These are phyloP conservation scores for Urosaurus nigricauda DNA, from an alignment of 2,797 vertebrate genomes.

Conservation along the genomic window DNA sequence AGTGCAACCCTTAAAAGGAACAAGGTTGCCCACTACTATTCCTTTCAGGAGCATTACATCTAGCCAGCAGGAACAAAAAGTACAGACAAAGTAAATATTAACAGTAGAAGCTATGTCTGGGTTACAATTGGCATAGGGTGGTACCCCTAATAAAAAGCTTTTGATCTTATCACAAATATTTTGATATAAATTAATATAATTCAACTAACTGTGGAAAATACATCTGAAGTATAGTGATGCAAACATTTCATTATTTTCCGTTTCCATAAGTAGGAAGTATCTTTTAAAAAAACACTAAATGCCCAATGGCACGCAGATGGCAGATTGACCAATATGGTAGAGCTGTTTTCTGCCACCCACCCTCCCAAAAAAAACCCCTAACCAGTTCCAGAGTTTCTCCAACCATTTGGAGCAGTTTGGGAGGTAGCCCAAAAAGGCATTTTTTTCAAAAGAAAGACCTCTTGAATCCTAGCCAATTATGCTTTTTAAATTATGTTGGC, in stretches of 20 bases:
- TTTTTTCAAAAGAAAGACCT: not conserved
- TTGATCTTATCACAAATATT: not conserved
- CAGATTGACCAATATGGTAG: not conserved
- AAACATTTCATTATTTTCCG: not conserved
- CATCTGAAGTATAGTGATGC: conserved; percentile 23
- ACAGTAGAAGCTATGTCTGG: not conserved
- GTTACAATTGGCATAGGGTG: not conserved
- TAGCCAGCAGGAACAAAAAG: not conserved
- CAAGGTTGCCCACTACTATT: not conserved
- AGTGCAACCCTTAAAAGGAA: not conserved
- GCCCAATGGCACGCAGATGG: not conserved
- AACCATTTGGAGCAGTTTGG: not conserved
- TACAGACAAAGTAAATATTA: not conserved
- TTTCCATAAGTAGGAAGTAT: not conserved
- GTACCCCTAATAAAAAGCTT: not conserved
- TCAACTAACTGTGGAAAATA: conserved; percentile 25
- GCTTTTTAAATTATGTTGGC: conserved; percentile 13
- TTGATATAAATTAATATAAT: conserved; percentile 15
- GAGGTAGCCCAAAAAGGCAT: not conserved
- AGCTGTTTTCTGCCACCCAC: too few relatives aligned
- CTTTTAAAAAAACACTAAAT: not conserved
- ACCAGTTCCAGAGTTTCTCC: not conserved
- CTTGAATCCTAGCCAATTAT: not conserved
- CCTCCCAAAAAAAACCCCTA: too few relatives aligned
- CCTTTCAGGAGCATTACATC: not conserved